Conservation (phyloP, 2,888 invertebrate species). For the Phyto melanocephala region DNA sequence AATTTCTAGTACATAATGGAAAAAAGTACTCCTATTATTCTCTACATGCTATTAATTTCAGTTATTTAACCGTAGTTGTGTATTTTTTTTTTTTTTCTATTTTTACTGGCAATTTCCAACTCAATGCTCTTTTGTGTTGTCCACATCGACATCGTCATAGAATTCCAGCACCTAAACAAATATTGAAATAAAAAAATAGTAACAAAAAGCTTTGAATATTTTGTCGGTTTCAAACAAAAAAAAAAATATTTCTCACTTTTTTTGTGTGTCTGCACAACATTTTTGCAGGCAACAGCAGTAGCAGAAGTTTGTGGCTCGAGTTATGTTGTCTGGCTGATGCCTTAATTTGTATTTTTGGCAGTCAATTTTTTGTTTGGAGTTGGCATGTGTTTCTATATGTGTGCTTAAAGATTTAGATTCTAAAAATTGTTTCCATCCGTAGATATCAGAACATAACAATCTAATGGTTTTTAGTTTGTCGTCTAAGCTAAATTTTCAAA, state of each 20-base stretch:
- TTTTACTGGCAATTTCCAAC: neutral
- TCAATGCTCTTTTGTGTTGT: neutral
- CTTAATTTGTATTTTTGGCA: conserved; percentile 38
- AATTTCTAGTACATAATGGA: neutral
- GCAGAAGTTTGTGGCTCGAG: neutral
- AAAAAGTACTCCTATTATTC: neutral
- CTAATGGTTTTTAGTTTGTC: conserved; percentile 43
- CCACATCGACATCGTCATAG: neutral
- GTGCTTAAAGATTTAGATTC: neutral
- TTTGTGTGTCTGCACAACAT: neutral
- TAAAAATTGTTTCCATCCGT: conserved; percentile 28
- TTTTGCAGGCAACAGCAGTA: neutral
- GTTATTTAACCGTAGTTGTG: neutral
- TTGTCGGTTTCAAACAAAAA: neutral
- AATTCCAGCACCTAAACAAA: neutral
- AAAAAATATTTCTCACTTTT: neutral
- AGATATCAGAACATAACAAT: conserved; percentile 15
- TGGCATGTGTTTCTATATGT: neutral
- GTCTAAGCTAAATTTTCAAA: conserved; percentile 51
- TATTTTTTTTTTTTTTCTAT: neutral
- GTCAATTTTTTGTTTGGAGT: conserved; percentile 8
- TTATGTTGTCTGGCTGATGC: conserved; percentile 1
- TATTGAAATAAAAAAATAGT: neutral
- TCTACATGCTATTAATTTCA: neutral
- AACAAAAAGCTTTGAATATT: neutral